Percentiles rank a stretch among this genome's conserved stretches.
Evolutionary conservation across 2,888 invertebrate genomes (phyloP).

Genomic region (Drosophila pseudotalamancana): DNA sequence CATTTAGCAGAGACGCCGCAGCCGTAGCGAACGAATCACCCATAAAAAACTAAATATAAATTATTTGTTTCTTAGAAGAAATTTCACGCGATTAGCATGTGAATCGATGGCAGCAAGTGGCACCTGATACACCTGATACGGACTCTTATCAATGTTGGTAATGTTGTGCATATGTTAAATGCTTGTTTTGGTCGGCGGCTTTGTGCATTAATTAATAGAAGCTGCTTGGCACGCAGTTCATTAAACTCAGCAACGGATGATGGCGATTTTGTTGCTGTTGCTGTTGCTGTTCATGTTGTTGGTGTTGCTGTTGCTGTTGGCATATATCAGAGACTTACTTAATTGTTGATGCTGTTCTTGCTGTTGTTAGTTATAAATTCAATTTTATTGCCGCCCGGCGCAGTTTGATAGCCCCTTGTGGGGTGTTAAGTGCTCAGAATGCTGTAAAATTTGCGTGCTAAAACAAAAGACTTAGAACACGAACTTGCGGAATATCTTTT

Average conservation of each 20-base stretch:
- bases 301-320: conserved; percentile 22
- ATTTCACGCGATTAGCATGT: conserved; percentile 74
- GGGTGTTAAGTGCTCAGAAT: conserved; percentile 53
- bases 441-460: conserved; percentile 32
- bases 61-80: conserved; percentile 32
- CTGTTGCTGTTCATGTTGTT: conserved; percentile 11
- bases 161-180: conserved; percentile 62
- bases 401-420: conserved; percentile 41
- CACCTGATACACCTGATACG: conserved; percentile 36
- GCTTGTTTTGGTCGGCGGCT: conserved; percentile 45
- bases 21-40: conserved; percentile 34
- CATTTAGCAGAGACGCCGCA: conserved; percentile 39
- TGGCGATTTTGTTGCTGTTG: conserved; percentile 16
- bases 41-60: conserved; percentile 49
- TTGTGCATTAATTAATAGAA: conserved; percentile 71
- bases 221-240: conserved; percentile 54
- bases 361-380: conserved; percentile 52
- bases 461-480: conserved; percentile 77
- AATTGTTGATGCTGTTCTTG: conserved; percentile 16
- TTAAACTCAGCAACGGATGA: conserved; percentile 53
- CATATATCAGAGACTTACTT: conserved; percentile 31
- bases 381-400: conserved; percentile 53
- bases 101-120: conserved; percentile 54
- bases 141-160: conserved; percentile 64
- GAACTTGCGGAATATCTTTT: conserved; percentile 50